Evolutionary conservation across 2,888 invertebrate genomes (phyloP).

Genomic region (Chrysomela aeneicollis): DNA sequence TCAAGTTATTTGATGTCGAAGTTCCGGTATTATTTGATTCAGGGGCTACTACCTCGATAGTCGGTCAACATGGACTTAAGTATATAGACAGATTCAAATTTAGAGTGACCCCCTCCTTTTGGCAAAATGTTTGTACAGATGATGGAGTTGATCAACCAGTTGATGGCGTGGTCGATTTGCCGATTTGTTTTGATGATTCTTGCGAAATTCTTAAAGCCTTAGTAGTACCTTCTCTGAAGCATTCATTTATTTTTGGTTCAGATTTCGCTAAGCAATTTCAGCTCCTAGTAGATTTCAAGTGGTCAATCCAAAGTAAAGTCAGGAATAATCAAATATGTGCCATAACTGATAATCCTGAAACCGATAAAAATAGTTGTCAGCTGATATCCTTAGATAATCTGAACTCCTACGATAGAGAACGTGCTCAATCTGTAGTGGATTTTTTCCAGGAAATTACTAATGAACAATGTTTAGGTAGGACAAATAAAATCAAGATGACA

Average conservation of each 20-base stretch:
- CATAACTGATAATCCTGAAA: not conserved
- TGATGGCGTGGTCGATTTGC: constrained; percentile 24
- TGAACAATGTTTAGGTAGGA: constrained; percentile 28
- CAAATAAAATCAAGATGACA: constrained; percentile 26
- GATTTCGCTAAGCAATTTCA: constrained; percentile 24
- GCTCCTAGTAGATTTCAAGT: constrained; percentile 19
- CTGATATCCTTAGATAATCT: not conserved
- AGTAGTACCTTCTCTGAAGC: constrained; percentile 27
- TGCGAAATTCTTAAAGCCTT: constrained; percentile 25
- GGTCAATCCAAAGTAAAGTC: constrained; percentile 10
- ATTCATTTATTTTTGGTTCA: constrained; percentile 22
- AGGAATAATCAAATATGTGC: not conserved
- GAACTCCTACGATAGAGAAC: not conserved
- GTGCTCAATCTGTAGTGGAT: constrained; percentile 21
- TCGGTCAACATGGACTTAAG: constrained; percentile 20
- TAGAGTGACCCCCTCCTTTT: not conserved
- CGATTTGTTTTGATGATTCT: constrained; percentile 18
- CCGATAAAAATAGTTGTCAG: not conserved
- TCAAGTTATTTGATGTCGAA: constrained; percentile 26
- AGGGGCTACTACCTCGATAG: constrained; percentile 27
- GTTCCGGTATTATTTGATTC: constrained; percentile 30
- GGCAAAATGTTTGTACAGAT: constrained; percentile 21
- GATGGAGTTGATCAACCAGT: constrained; percentile 28
- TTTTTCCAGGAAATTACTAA: constrained; percentile 27
- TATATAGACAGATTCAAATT: constrained; percentile 17